Evolutionary conservation across 2,888 invertebrate species (phyloP), one percentile per base, ranked within the genome.

Genomic region (Macrophya annulata): DNA sequence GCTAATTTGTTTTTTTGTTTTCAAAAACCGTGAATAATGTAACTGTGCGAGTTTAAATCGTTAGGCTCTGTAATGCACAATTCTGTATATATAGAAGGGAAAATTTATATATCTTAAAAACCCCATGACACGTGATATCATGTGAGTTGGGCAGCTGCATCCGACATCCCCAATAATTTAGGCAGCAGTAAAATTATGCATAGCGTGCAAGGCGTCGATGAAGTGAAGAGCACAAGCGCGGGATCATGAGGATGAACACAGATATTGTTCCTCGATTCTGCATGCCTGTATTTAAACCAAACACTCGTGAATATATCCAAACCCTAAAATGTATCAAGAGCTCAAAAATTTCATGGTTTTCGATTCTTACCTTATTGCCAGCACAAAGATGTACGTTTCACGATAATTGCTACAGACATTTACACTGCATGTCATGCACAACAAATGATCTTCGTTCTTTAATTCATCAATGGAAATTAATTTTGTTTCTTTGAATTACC

Each of bases 171-270:
- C 68, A 83, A 83, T 83, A 83, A 83, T 83, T 83, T 83, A 45
- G 55, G 25, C 62, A 5, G 25, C 21, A 10, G 43, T 31, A 15
- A 62, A 45, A 83, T 83, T 83, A 83, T 83, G 83, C 83, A 83
- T 83, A 71, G 83, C 83, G 83, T 83, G 83, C 83, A 48, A 68
- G 83, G 83, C 83, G 83, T 83, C 83, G 83, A 83, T 83, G 83
- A 83, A 71, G 83, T 31, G 31, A 51, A n/a, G 55, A 55, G 8
- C 55, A n/a, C 55, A n/a, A 31, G 31, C 31, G 79, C 48, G 81
- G 68, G 83, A 83, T 55, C 31, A 48, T 31, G 31, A 31, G 48
- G 65, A 83, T 71, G 37, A 48, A 12, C 83, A 62, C 12, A 40
- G 79, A 81, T 59, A 81, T 62, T 43, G 79, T 59, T 81, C 59